These are phyloP conservation scores for Hydropotes inermis DNA, from an alignment of 2,113 vertebrate genomes.

Conservation along the genomic window DNA sequence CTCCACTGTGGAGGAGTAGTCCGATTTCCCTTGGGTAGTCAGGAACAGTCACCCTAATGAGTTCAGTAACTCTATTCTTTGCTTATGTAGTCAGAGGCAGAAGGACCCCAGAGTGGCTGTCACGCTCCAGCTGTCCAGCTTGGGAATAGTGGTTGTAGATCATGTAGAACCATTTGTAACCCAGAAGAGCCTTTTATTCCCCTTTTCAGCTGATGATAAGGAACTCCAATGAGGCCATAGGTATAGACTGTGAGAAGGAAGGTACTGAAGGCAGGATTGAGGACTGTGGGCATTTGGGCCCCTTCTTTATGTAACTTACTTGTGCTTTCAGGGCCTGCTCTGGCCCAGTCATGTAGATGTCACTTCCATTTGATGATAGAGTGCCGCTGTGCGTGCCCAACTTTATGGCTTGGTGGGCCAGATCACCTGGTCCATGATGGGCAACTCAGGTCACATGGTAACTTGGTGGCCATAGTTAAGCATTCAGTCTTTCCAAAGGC, in stretches of 20 bases:
- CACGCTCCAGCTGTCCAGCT: neutral
- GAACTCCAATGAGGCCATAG: neutral
- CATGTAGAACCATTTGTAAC: neutral
- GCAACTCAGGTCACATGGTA: neutral
- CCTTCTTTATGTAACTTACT: neutral
- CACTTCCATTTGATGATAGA: neutral
- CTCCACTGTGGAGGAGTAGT: neutral
- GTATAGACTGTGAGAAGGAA: neutral
- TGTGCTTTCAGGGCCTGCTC: neutral
- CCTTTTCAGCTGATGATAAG: neutral
- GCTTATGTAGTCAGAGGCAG: neutral
- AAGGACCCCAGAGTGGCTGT: neutral
- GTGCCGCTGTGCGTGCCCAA: neutral
- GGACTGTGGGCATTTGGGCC: neutral
- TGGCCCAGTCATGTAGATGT: neutral
- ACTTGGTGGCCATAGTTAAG: neutral
- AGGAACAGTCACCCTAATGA: neutral
- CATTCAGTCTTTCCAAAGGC: neutral
- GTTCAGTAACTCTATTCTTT: neutral
- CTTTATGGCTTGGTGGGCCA: neutral
- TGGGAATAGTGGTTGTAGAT: neutral
- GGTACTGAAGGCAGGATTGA: neutral
- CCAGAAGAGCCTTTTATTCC: neutral
- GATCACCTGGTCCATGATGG: neutral
- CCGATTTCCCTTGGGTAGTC: neutral